phyloP scores from a whole-genome alignment of 2,113 vertebrate species.

The Jacana jacana region DNA sequence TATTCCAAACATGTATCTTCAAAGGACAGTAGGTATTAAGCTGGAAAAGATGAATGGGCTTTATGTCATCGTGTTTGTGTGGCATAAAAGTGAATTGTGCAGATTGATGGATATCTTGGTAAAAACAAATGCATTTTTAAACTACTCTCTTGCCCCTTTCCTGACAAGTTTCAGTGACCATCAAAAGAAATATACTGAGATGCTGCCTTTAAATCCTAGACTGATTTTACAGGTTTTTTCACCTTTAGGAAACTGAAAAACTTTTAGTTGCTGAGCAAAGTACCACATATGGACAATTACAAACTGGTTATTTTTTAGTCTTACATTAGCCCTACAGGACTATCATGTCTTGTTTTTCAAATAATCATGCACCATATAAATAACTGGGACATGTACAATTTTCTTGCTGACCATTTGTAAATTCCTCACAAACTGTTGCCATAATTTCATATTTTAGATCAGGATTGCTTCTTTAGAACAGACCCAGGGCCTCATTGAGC shows the following conservation, averaged over 20 bases:
- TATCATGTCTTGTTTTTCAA: background rate
- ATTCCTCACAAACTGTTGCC: background rate
- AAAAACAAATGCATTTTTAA: constrained; percentile 76
- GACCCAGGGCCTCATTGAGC: too few relatives aligned
- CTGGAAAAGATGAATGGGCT: constrained; percentile 74
- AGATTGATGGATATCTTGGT: constrained; percentile 72
- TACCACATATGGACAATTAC: background rate
- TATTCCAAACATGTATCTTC: constrained; percentile 70
- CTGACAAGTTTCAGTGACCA: constrained; percentile 66
- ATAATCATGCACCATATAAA: background rate
- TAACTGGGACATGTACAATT: background rate
- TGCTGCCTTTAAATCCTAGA: constrained; percentile 33
- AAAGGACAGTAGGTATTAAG: constrained; percentile 66
- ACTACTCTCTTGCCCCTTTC: constrained; percentile 64
- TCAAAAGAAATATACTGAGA: constrained; percentile 60
- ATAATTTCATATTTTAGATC: background rate
- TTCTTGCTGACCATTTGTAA: background rate
- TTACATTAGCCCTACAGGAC: background rate
- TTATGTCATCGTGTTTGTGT: constrained; percentile 70
- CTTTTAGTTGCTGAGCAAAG: constrained; percentile 34
- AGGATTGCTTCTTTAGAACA: background rate
- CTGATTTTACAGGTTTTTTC: constrained; percentile 51
- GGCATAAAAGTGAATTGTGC: constrained; percentile 65
- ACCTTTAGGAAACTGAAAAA: constrained; percentile 57
- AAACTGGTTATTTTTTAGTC: background rate